Percentiles rank a stretch among this genome's conserved stretches.
phyloP scores from a whole-genome alignment of 2,797 vertebrate species.

The Sphenopsis melanotis region DNA sequence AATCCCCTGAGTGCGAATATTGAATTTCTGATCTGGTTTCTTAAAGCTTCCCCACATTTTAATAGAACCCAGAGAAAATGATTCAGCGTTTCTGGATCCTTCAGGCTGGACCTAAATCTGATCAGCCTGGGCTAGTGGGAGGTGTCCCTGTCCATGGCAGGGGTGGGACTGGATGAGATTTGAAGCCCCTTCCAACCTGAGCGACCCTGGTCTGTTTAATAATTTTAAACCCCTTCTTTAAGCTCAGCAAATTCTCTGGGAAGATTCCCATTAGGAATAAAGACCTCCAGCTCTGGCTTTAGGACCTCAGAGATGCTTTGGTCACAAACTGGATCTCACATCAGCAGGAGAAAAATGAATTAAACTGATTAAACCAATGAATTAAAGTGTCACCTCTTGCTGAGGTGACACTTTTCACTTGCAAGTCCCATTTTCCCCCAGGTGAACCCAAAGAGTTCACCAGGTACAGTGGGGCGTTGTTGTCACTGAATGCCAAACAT shows the following conservation, averaged over 20 bases:
- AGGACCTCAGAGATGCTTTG: fast-evolving
- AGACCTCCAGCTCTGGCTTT: neutral
- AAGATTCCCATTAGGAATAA: neutral
- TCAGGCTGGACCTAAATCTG: neutral
- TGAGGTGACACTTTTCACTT: neutral
- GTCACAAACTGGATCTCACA: neutral
- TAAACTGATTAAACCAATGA: fast-evolving
- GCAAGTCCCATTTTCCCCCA: neutral
- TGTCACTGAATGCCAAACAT: neutral
- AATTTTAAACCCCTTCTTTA: neutral
- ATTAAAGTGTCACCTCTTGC: neutral
- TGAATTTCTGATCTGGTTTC: neutral
- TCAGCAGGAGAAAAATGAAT: neutral
- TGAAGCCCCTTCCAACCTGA: neutral
- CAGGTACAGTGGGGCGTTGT: fast-evolving
- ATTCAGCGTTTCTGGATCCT: neutral
- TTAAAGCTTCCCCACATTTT: neutral
- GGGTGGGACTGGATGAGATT: neutral
- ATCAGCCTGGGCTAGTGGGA: no score
- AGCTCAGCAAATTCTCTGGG: neutral
- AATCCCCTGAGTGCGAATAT: fast-evolving
- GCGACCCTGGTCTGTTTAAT: fast-evolving
- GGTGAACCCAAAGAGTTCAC: neutral
- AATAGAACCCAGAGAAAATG: neutral
- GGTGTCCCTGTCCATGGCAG: neutral